A percentile compares a stretch with the other conserved stretches of the same genome.
phyloP scores from a whole-genome alignment of 2,797 vertebrate genomes.

The Fringilla coelebs region DNA sequence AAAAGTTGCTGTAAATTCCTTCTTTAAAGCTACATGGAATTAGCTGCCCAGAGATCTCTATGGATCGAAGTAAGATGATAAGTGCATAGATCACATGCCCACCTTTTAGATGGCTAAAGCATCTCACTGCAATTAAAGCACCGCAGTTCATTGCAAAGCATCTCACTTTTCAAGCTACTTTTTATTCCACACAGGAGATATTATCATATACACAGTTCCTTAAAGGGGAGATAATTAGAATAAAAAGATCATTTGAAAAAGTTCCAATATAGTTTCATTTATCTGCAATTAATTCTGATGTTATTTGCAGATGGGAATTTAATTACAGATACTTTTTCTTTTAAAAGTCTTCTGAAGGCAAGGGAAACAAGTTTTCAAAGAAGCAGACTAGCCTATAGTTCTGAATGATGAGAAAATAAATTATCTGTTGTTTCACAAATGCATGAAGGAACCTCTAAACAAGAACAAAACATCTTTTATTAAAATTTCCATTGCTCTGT shows the following conservation, averaged over 20 bases:
- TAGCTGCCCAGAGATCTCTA: background rate
- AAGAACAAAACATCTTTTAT: conserved; percentile 45
- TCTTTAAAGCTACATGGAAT: background rate
- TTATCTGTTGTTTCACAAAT: background rate
- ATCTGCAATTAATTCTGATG: background rate
- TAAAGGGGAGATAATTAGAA: background rate
- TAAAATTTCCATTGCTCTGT: background rate
- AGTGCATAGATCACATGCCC: background rate
- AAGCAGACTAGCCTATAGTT: background rate
- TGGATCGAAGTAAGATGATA: background rate
- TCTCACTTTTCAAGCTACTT: background rate
- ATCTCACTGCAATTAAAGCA: background rate
- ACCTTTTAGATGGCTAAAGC: background rate
- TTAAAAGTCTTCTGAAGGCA: background rate
- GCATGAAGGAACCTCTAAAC: background rate
- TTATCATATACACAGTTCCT: background rate
- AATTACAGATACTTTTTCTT: background rate
- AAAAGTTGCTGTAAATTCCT: background rate
- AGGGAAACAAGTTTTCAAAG: background rate
- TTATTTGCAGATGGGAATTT: background rate
- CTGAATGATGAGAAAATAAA: background rate
- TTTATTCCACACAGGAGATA: background rate
- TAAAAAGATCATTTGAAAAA: background rate
- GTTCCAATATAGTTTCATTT: background rate
- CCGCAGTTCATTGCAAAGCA: background rate